Evolutionary conservation across 2,888 invertebrate genomes (phyloP).

Genomic region (Drosophila phalerata): DNA sequence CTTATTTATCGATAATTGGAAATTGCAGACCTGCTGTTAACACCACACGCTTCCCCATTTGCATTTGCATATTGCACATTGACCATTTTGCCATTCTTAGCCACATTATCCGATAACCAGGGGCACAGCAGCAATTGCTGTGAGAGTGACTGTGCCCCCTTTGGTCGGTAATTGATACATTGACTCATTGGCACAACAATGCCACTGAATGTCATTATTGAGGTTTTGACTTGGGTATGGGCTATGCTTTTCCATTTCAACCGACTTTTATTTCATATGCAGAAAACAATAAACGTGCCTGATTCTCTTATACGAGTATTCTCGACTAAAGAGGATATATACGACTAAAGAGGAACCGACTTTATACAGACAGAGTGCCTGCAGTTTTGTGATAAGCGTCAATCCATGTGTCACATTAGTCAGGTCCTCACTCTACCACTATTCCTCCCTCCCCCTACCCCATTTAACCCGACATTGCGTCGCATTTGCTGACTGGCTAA

Average conservation of each 20-base stretch:
- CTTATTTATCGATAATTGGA: slow-evolving; percentile 79
- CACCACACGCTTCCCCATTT: not conserved
- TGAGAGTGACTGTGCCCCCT: not conserved
- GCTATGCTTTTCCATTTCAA: not conserved
- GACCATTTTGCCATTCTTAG: slow-evolving; percentile 53
- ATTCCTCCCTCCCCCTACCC: not conserved
- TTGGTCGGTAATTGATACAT: slow-evolving; percentile 47
- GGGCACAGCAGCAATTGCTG: slow-evolving; percentile 3
- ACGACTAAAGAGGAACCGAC: not conserved
- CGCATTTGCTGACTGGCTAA: slow-evolving; percentile 67
- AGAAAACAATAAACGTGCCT: slow-evolving; percentile 55
- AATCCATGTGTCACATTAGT: slow-evolving; percentile 45
- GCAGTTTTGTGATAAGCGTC: slow-evolving; percentile 71
- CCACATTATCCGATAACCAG: slow-evolving; percentile 53
- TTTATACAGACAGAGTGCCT: slow-evolving; percentile 29
- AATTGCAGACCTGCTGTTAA: slow-evolving; percentile 50
- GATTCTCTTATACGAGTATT: slow-evolving; percentile 1
- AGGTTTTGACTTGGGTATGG: slow-evolving; percentile 17
- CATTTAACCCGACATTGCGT: slow-evolving; percentile 38
- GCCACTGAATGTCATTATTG: slow-evolving; percentile 63
- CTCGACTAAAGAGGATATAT: not conserved
- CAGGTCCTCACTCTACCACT: not conserved
- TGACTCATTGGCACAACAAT: slow-evolving; percentile 67
- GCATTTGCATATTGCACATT: slow-evolving; percentile 59
- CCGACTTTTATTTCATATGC: slow-evolving; percentile 38